phyloP scores from a whole-genome alignment of 2,113 vertebrate genomes.

The Alces alces region DNA sequence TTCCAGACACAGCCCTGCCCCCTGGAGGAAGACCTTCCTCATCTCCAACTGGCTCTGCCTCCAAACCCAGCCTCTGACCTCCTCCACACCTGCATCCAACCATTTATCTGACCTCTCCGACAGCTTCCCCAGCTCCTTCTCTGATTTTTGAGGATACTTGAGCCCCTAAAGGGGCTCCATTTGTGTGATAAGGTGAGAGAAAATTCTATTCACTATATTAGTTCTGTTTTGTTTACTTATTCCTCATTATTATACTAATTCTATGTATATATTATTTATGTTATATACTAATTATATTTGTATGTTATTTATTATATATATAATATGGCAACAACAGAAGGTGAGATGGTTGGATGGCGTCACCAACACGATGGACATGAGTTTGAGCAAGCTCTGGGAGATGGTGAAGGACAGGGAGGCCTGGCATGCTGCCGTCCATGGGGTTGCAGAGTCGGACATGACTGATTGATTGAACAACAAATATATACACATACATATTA shows the following conservation, averaged over 20 bases:
- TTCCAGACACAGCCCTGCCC: background rate
- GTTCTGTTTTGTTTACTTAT: background rate
- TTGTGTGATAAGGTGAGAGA: background rate
- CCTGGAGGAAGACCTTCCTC: background rate
- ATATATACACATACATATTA: background rate
- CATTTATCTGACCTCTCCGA: background rate
- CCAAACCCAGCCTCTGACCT: background rate
- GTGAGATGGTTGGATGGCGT: background rate
- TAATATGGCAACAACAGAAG: background rate
- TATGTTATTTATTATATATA: background rate
- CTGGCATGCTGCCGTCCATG: background rate
- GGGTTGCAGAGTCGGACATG: fast-evolving
- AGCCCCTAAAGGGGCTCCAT: background rate
- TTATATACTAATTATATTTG: background rate
- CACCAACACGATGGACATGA: background rate
- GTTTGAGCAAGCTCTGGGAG: background rate
- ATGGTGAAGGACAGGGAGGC: background rate
- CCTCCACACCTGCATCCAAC: fast-evolving
- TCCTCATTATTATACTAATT: background rate
- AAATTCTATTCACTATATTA: background rate
- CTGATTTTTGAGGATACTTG: background rate
- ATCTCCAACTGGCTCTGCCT: background rate
- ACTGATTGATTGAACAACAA: background rate
- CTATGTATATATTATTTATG: background rate
- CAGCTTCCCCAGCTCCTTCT: background rate